Base-by-base conservation (phyloP, 2,888 invertebrate genomes). In the Lithophane ornitopus region DNA sequence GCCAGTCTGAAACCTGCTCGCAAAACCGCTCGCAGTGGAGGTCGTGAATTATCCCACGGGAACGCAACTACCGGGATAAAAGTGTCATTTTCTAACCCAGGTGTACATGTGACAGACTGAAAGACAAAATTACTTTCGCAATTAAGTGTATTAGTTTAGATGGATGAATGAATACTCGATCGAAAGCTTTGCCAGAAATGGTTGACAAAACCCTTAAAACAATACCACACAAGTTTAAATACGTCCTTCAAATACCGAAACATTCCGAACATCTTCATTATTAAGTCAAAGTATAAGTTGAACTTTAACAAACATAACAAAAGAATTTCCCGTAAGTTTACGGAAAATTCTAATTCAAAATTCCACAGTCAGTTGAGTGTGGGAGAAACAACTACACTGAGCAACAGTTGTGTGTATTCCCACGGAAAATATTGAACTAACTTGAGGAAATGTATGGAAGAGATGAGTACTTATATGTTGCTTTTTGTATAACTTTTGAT, bases 381-480 rank as follows among this genome's bases (percentile, higher is more conserved):
- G 26, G 28, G 19, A 74, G 63, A 69, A 74, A 76, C 54, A 65
- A 65, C 34, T 39, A n/a, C 72, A 71, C 14, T 44, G n/a, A 62
- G 71, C 59, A 74, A 83, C 83, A 77, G 81, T 77, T 83, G 83
- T 71, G 44, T 16, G 34, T 44, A 3, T 69, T 84, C 84, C 26
- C 83, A 74, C 71, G 54, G 14, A 68, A 83, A 84, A 62, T 79
- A 63, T 63, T 44, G n/a, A 79, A 74, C 58, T 54, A 56, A 67
- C 75, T 65, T 34, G n/a, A 74, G 28, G n/a, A 76, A 73, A 58
- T 56, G 41, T 58, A 34, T 73, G 44, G 41, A 39, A 56, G 34
- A 62, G 8, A 80, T 19, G 49, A 22, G 39, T 69, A 63, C 52
- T 62, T 49, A 41, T 9, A 70, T 0, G 44, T 54, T 76, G 16